These are phyloP conservation scores for Flabesymbios commensalis DNA, from an alignment of 2,888 invertebrate genomes.

Conservation along the genomic window DNA sequence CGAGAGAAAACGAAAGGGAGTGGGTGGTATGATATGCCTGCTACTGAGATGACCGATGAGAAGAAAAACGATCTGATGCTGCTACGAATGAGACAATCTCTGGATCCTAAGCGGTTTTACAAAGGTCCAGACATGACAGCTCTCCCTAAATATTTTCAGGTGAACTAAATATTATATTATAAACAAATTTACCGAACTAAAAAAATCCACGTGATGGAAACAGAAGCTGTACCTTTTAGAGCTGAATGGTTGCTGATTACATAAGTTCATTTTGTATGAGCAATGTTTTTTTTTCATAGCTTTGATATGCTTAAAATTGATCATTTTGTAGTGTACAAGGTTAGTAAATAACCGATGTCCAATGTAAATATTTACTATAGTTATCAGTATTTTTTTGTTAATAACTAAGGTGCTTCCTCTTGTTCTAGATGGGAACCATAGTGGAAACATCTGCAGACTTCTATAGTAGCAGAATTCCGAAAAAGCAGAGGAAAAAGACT, in stretches of 20 bases:
- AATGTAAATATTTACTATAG: not conserved
- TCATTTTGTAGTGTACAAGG: not conserved
- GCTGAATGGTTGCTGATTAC: too few relatives aligned
- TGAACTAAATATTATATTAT: slow-evolving; percentile 52
- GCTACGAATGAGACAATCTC: slow-evolving; percentile 86
- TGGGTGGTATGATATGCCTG: slow-evolving; percentile 87
- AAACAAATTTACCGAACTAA: too few relatives aligned
- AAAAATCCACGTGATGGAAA: too few relatives aligned
- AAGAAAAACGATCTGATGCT: slow-evolving; percentile 84
- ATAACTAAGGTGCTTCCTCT: too few relatives aligned
- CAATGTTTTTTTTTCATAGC: not conserved
- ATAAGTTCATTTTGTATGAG: not conserved
- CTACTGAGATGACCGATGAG: slow-evolving; percentile 87
- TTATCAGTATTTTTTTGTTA: too few relatives aligned
- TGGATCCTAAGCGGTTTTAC: slow-evolving; percentile 93
- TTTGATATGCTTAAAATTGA: not conserved
- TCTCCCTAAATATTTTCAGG: slow-evolving; percentile 85
- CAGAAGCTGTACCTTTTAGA: too few relatives aligned
- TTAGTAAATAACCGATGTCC: too few relatives aligned
- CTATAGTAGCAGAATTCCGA: slow-evolving; percentile 76
- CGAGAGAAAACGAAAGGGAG: slow-evolving; percentile 80
- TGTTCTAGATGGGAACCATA: slow-evolving; percentile 64
- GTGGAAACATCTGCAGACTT: slow-evolving; percentile 86
- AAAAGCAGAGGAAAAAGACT: slow-evolving; percentile 83
- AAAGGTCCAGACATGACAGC: slow-evolving; percentile 86